Percentiles rank a stretch among this genome's conserved stretches.
These are phyloP conservation scores for Macrocentrus cingulum DNA, from an alignment of 1,140 invertebrate species.

Conservation along the genomic window DNA sequence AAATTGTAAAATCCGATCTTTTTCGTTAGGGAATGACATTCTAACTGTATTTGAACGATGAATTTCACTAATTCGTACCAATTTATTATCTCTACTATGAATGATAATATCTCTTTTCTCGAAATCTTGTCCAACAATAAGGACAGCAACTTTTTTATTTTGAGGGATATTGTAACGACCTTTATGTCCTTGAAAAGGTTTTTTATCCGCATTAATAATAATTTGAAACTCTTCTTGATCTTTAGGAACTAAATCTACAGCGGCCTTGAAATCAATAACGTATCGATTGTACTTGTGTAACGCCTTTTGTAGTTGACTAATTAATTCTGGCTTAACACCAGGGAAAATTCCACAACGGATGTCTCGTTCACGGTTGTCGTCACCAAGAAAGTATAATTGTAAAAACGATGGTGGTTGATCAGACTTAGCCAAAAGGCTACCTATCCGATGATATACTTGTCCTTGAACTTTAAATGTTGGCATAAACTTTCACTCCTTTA, in stretches of 20 bases:
- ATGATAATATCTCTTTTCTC: slow-evolving; percentile 22
- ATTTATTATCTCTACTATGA: slow-evolving; percentile 1
- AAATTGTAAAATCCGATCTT: no score
- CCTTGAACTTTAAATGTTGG: no score
- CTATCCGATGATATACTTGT: no score
- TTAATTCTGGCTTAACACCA: no score
- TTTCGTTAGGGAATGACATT: no score
- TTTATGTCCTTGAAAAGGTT: slow-evolving; percentile 30
- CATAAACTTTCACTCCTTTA: no score
- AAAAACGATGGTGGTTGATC: no score
- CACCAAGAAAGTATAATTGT: no score
- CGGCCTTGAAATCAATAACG: slow-evolving; percentile 1
- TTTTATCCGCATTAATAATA: slow-evolving; percentile 35
- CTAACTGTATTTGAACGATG: slow-evolving; percentile 11
- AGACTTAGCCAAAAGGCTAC: no score
- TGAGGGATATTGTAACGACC: slow-evolving; percentile 35
- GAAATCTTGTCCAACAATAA: slow-evolving; percentile 35
- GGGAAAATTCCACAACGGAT: no score
- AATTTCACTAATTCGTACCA: slow-evolving; percentile 9
- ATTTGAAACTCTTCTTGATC: slow-evolving; percentile 7
- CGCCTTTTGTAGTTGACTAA: no score
- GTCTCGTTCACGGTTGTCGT: no score
- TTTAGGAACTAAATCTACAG: slow-evolving; percentile 3
- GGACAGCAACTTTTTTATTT: slow-evolving; percentile 36
- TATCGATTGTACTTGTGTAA: neutral